Conservation (phyloP, 1,140 invertebrate genomes). For the Paramacrobiotus metropolitanus region DNA sequence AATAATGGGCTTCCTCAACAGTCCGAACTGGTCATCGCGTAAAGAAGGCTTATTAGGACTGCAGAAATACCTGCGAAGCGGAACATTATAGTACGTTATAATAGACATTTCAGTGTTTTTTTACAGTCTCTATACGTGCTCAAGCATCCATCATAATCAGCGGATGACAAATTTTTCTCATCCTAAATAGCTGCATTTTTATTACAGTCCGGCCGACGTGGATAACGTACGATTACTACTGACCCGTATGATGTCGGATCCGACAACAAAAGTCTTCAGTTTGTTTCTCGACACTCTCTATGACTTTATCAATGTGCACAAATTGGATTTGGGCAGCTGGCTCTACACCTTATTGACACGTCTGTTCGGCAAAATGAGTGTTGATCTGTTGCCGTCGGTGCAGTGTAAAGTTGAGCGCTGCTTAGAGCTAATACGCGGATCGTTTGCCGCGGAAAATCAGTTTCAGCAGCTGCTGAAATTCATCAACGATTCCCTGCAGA, state of each 20-base stretch:
- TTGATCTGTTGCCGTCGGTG: conserved; percentile 64
- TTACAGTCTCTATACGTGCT: not conserved
- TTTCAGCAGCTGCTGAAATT: conserved; percentile 4
- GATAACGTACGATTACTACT: not conserved
- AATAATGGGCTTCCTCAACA: not conserved
- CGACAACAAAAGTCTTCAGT: conserved; percentile 41
- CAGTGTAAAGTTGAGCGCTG: conserved; percentile 66
- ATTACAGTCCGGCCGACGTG: not conserved
- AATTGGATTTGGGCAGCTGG: conserved; percentile 64
- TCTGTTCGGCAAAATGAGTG: conserved; percentile 60
- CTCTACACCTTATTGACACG: conserved; percentile 55
- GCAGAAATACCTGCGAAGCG: not conserved
- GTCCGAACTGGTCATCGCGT: not conserved
- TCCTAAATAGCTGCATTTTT: conserved; percentile 5
- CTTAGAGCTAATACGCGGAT: conserved; percentile 40
- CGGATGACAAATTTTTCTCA: conserved; percentile 8
- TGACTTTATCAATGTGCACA: conserved; percentile 62
- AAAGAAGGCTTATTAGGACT: not conserved
- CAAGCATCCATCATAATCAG: not conserved
- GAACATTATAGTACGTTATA: not conserved
- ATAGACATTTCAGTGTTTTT: too few species aligned
- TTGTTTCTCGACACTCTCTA: conserved; percentile 72
- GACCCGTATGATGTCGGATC: not conserved
- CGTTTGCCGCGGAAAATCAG: conserved; percentile 1
- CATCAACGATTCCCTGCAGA: not conserved